Evolutionary conservation across 2,888 invertebrate genomes (phyloP), one percentile per base, ranked within the genome.

Genomic region (Acronicta aceris): DNA sequence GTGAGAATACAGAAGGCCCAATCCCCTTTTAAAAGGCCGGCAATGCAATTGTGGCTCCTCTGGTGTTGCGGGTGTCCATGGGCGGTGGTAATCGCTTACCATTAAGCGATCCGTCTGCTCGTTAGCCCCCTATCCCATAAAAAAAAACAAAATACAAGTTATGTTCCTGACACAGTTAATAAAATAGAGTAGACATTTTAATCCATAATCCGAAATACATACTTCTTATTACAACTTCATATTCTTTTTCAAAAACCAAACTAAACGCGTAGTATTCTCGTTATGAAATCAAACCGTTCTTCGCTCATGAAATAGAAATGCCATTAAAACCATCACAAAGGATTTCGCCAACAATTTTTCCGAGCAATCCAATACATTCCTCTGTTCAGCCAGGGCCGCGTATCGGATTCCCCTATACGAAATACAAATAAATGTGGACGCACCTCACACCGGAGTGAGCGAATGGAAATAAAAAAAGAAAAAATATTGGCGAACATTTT

Each of bases 341-440:
- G 76, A 79, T 86, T 84, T 78, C 71, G 74, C 79, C 79, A 78
- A 68, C 79, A 84, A 83, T 84, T 86, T 79, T 85, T 83, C 78
- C 81, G 60, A 76, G 71, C 85, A 81, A 84, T 83, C 83, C 86
- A 88, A 88, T 88, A 87, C 83, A 86, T 86, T 86, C 84, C 81
- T 74, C 78, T 79, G 69, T 77, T 75, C 76, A 73, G 62, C 73
- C 67, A 70, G 78, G 81, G 83, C 71, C 79, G 82, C 81, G 89
- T 90, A 91, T 92, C 91, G 89, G 88, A 88, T 85, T 79, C 78
- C 78, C 74, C 74, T 72, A 79, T 78, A 78, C 80, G 69, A 77
- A 78, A 78, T 78, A 90, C 90, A 90, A 90, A 90, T 92, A 92
- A 91, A 89, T 86, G 81, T 76, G 83, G 77, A 66, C 38, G 71